Conservation (phyloP, 1,140 invertebrate species). For the Brachionus rotundiformis region DNA sequence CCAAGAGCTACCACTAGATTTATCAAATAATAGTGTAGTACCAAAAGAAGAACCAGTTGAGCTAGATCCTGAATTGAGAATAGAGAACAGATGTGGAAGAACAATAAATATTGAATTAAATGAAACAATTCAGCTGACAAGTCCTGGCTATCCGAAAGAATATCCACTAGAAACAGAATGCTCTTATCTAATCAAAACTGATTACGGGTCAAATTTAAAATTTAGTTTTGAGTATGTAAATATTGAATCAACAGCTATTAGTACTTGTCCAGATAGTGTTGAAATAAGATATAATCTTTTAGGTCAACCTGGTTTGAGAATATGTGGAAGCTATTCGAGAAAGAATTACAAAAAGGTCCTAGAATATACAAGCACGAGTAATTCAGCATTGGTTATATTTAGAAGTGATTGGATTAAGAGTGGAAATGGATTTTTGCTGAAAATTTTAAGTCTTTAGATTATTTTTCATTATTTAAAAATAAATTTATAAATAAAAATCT, state of each 20-base stretch:
- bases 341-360: neutral
- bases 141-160: neutral
- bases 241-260: neutral
- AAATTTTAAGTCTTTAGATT: neutral
- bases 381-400: neutral
- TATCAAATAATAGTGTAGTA: neutral
- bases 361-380: neutral
- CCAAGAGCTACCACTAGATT: neutral
- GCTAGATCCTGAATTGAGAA: neutral
- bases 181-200: neutral
- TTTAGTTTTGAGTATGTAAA: neutral
- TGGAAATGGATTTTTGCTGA: neutral
- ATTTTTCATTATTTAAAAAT: too few species aligned
- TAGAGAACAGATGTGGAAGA: neutral
- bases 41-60: neutral
- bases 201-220: neutral
- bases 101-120: neutral
- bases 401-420: conserved; percentile 39
- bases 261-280: conserved; percentile 7
- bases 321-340: conserved; percentile 10
- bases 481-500: too few species aligned
- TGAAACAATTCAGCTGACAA: neutral
- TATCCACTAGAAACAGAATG: neutral
- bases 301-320: conserved; percentile 18
- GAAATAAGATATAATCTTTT: conserved; percentile 31